Conservation (phyloP, 1,140 invertebrate genomes). For the Daktulosphaira vitifoliae region DNA sequence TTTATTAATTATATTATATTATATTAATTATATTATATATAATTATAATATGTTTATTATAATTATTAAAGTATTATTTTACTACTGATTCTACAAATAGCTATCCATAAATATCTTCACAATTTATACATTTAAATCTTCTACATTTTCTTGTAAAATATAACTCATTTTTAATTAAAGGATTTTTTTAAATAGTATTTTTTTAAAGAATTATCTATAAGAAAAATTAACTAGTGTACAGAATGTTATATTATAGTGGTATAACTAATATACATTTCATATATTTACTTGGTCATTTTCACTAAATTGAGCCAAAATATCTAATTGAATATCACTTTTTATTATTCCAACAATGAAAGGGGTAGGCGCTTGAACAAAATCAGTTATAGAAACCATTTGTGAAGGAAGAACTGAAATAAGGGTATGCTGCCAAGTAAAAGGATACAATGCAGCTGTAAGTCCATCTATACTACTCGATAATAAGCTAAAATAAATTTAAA, state of each 20-base stretch:
- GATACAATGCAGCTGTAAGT: constrained; percentile 63
- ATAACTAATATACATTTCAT: background rate
- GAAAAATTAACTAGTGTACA: no score
- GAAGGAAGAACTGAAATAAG: constrained; percentile 65
- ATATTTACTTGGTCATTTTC: constrained; percentile 41
- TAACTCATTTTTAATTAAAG: no score
- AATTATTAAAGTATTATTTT: no score
- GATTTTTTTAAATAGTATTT: no score
- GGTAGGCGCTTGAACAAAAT: constrained; percentile 62
- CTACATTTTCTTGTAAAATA: no score
- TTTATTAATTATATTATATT: no score
- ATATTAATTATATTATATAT: no score
- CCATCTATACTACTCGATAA: constrained; percentile 65
- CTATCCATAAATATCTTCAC: no score
- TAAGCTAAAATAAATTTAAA: constrained; percentile 48
- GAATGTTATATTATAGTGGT: background rate
- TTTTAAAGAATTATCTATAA: no score
- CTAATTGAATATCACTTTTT: constrained; percentile 45
- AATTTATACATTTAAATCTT: no score
- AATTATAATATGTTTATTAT: no score
- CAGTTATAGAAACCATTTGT: constrained; percentile 49
- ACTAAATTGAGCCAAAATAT: constrained; percentile 39
- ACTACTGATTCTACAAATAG: no score
- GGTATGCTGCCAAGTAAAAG: constrained; percentile 72
- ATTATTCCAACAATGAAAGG: constrained; percentile 66